These are phyloP conservation scores for Lamprotornis superbus DNA, from an alignment of 2,113 vertebrate species.

Conservation along the genomic window DNA sequence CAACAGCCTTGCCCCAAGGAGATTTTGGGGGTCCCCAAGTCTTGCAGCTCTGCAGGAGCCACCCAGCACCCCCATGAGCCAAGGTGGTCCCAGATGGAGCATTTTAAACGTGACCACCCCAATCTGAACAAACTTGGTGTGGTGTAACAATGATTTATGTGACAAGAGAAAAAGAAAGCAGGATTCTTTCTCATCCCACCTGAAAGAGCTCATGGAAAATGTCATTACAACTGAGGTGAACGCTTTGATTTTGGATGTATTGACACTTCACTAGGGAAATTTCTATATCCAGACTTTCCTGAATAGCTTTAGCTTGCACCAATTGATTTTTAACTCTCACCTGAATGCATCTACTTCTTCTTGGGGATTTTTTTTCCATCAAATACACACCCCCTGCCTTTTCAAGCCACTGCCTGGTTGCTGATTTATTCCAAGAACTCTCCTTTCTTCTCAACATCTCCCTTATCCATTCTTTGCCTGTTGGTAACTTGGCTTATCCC, in stretches of 20 bases:
- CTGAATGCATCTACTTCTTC: background rate
- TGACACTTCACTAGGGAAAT: background rate
- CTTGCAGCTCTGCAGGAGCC: background rate
- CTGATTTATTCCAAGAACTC: background rate
- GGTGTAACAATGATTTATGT: background rate
- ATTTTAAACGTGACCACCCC: background rate
- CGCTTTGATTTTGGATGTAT: background rate
- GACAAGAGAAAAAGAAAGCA: background rate
- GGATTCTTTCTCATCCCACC: background rate
- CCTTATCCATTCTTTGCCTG: background rate
- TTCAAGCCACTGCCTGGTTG: background rate
- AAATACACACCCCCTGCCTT: background rate
- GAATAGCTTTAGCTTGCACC: background rate
- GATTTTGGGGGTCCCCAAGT: background rate
- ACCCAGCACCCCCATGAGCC: background rate
- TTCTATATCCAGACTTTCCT: background rate
- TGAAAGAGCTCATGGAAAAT: background rate
- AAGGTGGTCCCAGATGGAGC: background rate
- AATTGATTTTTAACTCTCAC: background rate
- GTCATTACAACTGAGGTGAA: background rate
- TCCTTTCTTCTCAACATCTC: background rate
- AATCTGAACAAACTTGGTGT: background rate
- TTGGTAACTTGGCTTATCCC: background rate
- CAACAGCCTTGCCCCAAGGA: background rate
- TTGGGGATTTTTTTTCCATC: background rate